These are phyloP conservation scores for Atethmia centrago DNA, from an alignment of 2,888 invertebrate genomes.

Conservation along the genomic window DNA sequence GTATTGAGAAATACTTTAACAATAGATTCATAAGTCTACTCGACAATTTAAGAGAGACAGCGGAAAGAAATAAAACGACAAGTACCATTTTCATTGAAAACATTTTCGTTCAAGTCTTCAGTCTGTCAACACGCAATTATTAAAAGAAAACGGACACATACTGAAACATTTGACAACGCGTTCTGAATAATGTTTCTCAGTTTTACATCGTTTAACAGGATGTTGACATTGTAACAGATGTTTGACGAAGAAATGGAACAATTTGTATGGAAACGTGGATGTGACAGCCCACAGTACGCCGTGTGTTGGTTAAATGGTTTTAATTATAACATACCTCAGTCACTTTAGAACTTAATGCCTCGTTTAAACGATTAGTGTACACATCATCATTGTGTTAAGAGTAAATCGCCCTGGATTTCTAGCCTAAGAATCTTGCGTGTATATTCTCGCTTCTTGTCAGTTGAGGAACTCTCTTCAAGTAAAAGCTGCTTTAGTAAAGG, in stretches of 20 bases:
- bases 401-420: background rate
- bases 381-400: background rate
- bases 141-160: slow-evolving; percentile 33
- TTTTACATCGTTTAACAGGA: slow-evolving; percentile 28
- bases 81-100: slow-evolving; percentile 22
- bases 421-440: background rate
- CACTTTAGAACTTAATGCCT: background rate
- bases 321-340: background rate
- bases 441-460: background rate
- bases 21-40: background rate
- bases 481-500: background rate
- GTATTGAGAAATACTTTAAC: no score
- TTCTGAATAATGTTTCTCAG: slow-evolving; percentile 28
- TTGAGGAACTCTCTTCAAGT: background rate
- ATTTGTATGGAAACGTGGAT: slow-evolving; percentile 6
- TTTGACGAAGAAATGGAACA: slow-evolving; percentile 44
- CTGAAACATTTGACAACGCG: slow-evolving; percentile 20
- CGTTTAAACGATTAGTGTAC: background rate
- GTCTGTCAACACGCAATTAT: slow-evolving; percentile 37
- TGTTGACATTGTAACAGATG: slow-evolving; percentile 43
- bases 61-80: slow-evolving; percentile 28
- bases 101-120: slow-evolving; percentile 35
- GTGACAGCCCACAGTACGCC: slow-evolving; percentile 4
- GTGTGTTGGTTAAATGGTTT: background rate
- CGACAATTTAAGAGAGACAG: background rate